A percentile compares a stretch with the other conserved stretches of the same genome.
These are phyloP conservation scores for Anoplius nigerrimus DNA, from an alignment of 2,888 invertebrate genomes.

Conservation along the genomic window DNA sequence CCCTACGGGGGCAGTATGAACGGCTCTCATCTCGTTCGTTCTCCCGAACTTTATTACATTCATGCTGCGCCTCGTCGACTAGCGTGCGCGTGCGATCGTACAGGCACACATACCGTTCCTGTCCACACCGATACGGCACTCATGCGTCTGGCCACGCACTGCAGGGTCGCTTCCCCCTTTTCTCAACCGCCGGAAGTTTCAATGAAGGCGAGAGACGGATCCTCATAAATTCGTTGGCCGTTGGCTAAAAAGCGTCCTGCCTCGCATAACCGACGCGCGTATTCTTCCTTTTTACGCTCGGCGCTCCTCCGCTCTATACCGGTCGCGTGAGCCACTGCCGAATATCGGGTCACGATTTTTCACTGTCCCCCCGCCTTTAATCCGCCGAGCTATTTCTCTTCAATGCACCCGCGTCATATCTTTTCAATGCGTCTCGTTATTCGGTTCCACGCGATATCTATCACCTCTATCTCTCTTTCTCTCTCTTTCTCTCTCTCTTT, in stretches of 20 bases:
- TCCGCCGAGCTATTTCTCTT: too few relatives aligned
- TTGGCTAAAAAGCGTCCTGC: slow-evolving; percentile 54
- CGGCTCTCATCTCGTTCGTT: slow-evolving; percentile 34
- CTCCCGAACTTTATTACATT: slow-evolving; percentile 39
- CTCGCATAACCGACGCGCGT: slow-evolving; percentile 17
- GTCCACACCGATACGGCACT: too few relatives aligned
- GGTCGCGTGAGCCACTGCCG: too few relatives aligned
- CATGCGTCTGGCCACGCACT: slow-evolving; percentile 31
- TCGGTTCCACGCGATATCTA: too few relatives aligned
- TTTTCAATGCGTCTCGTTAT: too few relatives aligned
- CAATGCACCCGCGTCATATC: too few relatives aligned
- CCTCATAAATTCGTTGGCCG: slow-evolving; percentile 63
- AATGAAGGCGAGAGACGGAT: slow-evolving; percentile 66
- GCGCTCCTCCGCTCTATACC: not conserved
- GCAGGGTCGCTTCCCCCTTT: slow-evolving; percentile 52
- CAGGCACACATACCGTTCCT: too few relatives aligned
- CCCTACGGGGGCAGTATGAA: slow-evolving; percentile 11
- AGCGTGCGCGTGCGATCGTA: slow-evolving; percentile 2
- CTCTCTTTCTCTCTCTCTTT: too few relatives aligned
- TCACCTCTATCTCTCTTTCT: too few relatives aligned
- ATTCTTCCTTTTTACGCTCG: not conserved
- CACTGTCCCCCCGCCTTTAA: slow-evolving; percentile 5
- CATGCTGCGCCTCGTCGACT: slow-evolving; percentile 27
- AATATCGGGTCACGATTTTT: not conserved
- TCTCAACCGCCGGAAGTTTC: slow-evolving; percentile 66